phyloP scores from a whole-genome alignment of 35 echinoderm and acorn worm species.

The Holothuria glaberrima region DNA sequence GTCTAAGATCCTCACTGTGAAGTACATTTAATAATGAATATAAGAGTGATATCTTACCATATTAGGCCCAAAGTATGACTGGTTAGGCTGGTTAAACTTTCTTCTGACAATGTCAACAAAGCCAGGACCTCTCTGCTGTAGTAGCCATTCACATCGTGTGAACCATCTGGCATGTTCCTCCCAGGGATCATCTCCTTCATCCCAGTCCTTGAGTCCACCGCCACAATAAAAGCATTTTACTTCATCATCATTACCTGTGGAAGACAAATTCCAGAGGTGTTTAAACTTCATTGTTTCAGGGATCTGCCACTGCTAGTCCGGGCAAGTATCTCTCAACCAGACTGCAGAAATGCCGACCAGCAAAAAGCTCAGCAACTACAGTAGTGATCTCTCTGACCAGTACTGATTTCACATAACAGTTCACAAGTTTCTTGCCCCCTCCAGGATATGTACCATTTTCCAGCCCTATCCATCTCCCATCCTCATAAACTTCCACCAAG shows the following conservation, averaged over 20 bases:
- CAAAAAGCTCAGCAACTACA: no score
- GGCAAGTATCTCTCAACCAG: no score
- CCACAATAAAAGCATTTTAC: slow-evolving; percentile 92
- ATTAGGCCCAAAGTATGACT: slow-evolving; percentile 29
- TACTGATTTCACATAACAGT: no score
- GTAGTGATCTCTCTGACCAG: no score
- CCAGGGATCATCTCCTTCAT: slow-evolving; percentile 78
- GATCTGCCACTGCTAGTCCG: no score
- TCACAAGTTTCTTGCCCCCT: no score
- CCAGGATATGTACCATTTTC: no score
- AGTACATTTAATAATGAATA: neutral
- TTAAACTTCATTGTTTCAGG: no score
- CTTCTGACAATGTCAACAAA: slow-evolving; percentile 68
- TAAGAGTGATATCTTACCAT: neutral
- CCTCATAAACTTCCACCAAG: no score
- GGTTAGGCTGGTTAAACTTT: slow-evolving; percentile 30
- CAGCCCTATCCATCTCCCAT: no score
- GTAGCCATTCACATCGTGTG: slow-evolving; percentile 81
- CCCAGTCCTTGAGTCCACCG: slow-evolving; percentile 94
- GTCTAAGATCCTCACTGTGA: neutral
- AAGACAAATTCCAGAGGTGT: neutral
- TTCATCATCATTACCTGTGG: slow-evolving; percentile 74
- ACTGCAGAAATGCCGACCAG: no score
- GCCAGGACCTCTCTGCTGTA: slow-evolving; percentile 79
- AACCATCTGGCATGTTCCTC: slow-evolving; percentile 93